Conservation (phyloP, 1,140 invertebrate genomes). For the Drosophila nasuta region DNA sequence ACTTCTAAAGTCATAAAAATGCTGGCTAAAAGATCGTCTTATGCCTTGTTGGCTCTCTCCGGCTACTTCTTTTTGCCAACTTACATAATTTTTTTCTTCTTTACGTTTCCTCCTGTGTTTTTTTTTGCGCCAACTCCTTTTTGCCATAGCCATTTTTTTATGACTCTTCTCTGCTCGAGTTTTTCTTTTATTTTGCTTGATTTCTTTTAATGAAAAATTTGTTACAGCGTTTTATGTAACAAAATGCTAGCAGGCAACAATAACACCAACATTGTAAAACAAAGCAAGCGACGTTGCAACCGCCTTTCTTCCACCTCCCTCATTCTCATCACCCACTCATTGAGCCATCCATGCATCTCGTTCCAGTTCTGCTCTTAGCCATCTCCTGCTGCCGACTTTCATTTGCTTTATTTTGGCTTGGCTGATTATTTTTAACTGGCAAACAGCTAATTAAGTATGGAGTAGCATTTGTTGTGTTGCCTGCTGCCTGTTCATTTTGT, state of each 20-base stretch:
- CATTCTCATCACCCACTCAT: neutral
- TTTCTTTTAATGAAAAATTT: slow-evolving; percentile 83
- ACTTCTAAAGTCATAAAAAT: slow-evolving; percentile 44
- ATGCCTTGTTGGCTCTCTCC: slow-evolving; percentile 30
- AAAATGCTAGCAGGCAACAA: slow-evolving; percentile 72
- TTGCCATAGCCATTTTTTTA: slow-evolving; percentile 73
- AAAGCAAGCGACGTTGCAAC: slow-evolving; percentile 43
- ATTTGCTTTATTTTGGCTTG: slow-evolving; percentile 79
- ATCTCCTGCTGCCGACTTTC: slow-evolving; percentile 67
- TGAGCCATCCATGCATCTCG: slow-evolving; percentile 6
- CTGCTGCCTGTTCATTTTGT: slow-evolving; percentile 62
- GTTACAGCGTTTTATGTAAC: slow-evolving; percentile 79
- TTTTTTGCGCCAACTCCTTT: slow-evolving; percentile 50
- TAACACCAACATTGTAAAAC: slow-evolving; percentile 75
- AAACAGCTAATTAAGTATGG: slow-evolving; percentile 84
- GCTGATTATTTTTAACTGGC: slow-evolving; percentile 82
- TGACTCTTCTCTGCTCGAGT: slow-evolving; percentile 26
- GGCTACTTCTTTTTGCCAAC: slow-evolving; percentile 24
- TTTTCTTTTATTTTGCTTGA: slow-evolving; percentile 60
- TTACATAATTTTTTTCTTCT: slow-evolving; percentile 19
- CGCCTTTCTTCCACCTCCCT: neutral
- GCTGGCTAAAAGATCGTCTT: slow-evolving; percentile 43
- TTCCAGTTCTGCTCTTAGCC: slow-evolving; percentile 43
- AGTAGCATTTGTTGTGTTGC: slow-evolving; percentile 68
- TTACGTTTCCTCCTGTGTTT: slow-evolving; percentile 8